Evolutionary conservation across 2,797 vertebrate species (phyloP).

Genomic region (Clarias pachynema): DNA sequence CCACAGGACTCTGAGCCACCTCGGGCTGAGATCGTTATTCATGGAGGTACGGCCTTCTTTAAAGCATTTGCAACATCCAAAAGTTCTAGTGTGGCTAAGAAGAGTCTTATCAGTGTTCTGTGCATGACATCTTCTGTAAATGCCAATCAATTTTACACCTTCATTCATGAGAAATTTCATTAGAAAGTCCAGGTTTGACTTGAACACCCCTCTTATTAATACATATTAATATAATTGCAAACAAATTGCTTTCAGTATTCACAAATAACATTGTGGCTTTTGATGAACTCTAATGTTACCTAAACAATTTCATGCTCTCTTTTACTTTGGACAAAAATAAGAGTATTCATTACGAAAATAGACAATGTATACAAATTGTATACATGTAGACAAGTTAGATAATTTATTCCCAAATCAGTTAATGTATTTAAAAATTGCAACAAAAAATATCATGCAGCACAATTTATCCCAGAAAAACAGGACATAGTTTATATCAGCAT

Average conservation of each 20-base stretch:
- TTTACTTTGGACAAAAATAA: neutral
- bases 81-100: too few species aligned
- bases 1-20: too few species aligned
- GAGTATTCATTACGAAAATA: neutral
- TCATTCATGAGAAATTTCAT: too few species aligned
- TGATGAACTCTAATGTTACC: neutral
- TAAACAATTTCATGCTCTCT: neutral
- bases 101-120: too few species aligned
- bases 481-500: neutral
- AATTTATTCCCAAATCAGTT: neutral
- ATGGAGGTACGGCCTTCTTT: too few species aligned
- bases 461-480: neutral
- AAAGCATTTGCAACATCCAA: too few species aligned
- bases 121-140: too few species aligned
- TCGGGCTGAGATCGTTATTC: too few species aligned
- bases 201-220: neutral
- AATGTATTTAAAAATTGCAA: neutral
- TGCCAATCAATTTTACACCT: too few species aligned
- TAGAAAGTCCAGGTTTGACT: too few species aligned
- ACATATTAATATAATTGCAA: neutral
- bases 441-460: neutral
- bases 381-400: neutral
- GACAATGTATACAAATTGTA: neutral
- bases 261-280: neutral
- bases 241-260: neutral